A percentile compares a stretch with the other conserved stretches of the same genome.
Evolutionary conservation across 2,888 invertebrate genomes (phyloP).

Genomic region (Melieria picta): DNA sequence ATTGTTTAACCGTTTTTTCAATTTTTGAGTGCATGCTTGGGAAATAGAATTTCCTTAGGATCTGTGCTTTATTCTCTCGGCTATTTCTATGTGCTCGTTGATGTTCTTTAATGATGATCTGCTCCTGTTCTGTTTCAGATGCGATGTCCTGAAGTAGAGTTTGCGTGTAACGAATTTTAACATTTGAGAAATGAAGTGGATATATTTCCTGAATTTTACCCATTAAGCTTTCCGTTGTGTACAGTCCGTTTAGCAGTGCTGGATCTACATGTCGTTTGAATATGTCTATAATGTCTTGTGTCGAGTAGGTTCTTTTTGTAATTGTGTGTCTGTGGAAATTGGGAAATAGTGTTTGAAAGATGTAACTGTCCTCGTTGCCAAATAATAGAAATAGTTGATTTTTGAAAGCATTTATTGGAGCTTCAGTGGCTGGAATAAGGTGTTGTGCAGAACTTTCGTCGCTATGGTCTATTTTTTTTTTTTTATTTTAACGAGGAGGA

Average conservation of each 20-base stretch:
- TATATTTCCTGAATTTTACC: slow-evolving; percentile 23
- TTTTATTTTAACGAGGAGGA: not conserved
- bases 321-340: slow-evolving; percentile 7
- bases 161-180: no score
- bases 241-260: no score
- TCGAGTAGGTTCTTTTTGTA: not conserved
- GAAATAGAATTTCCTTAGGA: not conserved
- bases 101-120: no score
- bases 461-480: no score
- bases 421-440: not conserved
- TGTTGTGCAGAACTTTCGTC: slow-evolving; percentile 1
- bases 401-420: not conserved
- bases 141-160: no score
- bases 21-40: not conserved
- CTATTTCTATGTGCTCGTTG: no score
- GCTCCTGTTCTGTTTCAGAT: no score
- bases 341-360: not conserved
- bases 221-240: slow-evolving; percentile 9
- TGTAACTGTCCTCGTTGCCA: not conserved
- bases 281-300: not conserved
- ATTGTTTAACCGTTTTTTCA: not conserved
- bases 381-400: not conserved
- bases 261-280: no score
- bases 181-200: no score
- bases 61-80: slow-evolving; percentile 5